These are phyloP conservation scores for Zosterops hypoxanthus DNA, from an alignment of 2,113 vertebrate genomes.

Conservation along the genomic window DNA sequence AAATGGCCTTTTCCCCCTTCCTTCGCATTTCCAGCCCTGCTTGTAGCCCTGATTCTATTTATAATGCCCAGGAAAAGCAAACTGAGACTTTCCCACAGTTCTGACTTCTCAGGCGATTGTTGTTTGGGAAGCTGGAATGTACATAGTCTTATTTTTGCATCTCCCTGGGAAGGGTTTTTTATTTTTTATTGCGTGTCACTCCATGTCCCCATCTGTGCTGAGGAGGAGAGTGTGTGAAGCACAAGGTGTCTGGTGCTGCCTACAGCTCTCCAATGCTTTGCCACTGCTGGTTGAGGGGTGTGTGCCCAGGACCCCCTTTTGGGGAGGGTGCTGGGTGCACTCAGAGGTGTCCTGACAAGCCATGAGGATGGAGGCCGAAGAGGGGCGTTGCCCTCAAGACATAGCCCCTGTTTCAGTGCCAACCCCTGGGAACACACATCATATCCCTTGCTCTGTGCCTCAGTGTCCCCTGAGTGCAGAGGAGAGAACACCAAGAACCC, in stretches of 20 bases:
- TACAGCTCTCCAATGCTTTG: rapidly evolving
- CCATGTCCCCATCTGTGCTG: not conserved
- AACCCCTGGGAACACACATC: not conserved
- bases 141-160: constrained; percentile 54
- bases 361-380: not conserved
- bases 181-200: not conserved
- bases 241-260: not conserved
- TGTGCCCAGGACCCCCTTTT: not conserved
- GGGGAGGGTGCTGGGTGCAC: not conserved
- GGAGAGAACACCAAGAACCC: not conserved
- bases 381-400: rapidly evolving
- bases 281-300: rapidly evolving
- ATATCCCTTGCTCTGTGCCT: rapidly evolving
- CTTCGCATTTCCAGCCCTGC: not conserved
- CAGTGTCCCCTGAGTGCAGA: rapidly evolving
- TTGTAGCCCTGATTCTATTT: constrained; percentile 56
- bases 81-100: constrained; percentile 66
- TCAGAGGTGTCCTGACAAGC: not conserved
- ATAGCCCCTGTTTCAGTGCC: rapidly evolving
- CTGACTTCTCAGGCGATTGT: constrained; percentile 30
- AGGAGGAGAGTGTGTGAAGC: not conserved
- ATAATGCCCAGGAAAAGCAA: constrained; percentile 65
- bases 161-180: not conserved
- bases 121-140: constrained; percentile 57
- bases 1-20: constrained; percentile 31